phyloP scores from a whole-genome alignment of 2,113 vertebrate species.

The Gymnobelideus leadbeateri region DNA sequence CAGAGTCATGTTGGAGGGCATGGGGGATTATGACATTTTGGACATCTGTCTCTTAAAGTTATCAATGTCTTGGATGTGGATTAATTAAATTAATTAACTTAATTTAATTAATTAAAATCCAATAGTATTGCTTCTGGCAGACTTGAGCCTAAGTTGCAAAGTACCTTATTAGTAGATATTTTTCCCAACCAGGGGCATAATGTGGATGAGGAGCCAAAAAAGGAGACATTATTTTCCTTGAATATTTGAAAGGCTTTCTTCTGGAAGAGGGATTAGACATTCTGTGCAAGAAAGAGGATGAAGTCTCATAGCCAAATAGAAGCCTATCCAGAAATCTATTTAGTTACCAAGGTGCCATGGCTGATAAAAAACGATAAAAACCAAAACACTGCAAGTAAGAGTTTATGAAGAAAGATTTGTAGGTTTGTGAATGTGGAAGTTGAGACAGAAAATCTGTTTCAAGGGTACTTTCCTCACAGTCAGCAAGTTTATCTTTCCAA shows the following conservation, averaged over 20 bases:
- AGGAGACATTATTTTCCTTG: background rate
- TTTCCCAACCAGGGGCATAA: background rate
- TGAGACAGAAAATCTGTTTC: background rate
- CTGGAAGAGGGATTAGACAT: background rate
- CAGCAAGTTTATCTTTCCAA: background rate
- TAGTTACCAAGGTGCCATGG: background rate
- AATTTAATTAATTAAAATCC: background rate
- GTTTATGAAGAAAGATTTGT: background rate
- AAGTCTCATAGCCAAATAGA: background rate
- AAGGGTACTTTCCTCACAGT: background rate
- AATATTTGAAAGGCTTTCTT: background rate
- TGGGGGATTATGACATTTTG: background rate
- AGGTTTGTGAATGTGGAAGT: background rate
- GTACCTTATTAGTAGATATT: background rate
- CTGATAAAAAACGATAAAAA: background rate
- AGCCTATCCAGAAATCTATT: background rate
- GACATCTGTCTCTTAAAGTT: background rate
- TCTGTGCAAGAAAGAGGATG: background rate
- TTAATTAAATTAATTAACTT: too few species aligned
- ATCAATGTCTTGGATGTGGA: background rate
- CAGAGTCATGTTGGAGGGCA: background rate
- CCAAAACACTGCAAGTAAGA: background rate
- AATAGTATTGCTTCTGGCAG: background rate
- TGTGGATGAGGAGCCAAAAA: background rate
- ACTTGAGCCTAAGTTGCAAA: background rate